Conservation (phyloP, 2,888 invertebrate species). For the Gonocerus acuteangulatus region DNA sequence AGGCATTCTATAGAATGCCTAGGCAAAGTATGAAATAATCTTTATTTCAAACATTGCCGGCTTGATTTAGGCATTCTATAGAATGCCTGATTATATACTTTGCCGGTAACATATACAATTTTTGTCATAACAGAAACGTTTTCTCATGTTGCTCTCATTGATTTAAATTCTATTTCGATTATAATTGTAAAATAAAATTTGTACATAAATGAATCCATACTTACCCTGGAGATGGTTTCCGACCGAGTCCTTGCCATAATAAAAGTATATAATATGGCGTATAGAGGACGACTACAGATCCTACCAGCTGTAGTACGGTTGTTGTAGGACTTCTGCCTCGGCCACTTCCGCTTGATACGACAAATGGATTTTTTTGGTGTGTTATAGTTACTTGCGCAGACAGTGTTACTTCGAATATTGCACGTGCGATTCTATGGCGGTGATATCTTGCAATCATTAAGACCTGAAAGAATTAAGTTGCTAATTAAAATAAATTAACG, state of each 20-base stretch:
- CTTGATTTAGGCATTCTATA: no score
- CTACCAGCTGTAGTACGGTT: conserved; percentile 64
- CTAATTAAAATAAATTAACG: no score
- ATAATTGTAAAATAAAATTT: no score
- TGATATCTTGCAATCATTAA: conserved; percentile 57
- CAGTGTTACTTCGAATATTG: conserved; percentile 74
- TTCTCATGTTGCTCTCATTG: no score
- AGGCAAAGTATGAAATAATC: no score
- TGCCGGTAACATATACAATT: no score
- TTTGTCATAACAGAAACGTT: no score
- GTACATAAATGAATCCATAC: no score
- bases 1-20: no score
- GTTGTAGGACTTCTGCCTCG: conserved; percentile 54
- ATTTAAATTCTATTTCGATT: no score
- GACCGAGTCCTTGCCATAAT: conserved; percentile 54
- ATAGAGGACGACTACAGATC: conserved; percentile 63
- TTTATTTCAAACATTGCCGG: no score
- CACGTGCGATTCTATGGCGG: conserved; percentile 73
- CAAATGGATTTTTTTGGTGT: conserved; percentile 69
- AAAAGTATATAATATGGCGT: conserved; percentile 66
- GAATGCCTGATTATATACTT: no score
- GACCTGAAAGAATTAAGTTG: conserved; percentile 42
- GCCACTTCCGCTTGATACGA: conserved; percentile 45
- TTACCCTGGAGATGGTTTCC: conserved; percentile 30
- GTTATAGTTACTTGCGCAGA: conserved; percentile 78